Conservation (phyloP, 2,797 vertebrate species). For the Sylvia borin region DNA sequence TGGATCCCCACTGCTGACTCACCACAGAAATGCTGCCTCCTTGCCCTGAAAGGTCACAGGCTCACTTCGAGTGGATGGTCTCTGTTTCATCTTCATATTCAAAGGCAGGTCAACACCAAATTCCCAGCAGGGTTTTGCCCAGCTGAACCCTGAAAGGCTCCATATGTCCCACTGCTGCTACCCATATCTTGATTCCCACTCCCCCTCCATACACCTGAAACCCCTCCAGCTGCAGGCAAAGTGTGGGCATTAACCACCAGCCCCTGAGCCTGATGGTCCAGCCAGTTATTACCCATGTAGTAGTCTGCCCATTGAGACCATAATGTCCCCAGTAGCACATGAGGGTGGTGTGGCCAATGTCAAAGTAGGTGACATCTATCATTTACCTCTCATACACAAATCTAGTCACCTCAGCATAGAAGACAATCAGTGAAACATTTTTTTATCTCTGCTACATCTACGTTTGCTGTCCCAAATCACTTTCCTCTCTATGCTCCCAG, state of each 20-base stretch:
- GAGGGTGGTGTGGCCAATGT: neutral
- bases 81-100: neutral
- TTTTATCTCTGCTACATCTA: neutral
- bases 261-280: neutral
- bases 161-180: neutral
- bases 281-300: neutral
- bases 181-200: neutral
- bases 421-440: neutral
- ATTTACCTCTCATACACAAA: neutral
- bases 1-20: neutral
- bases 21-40: neutral
- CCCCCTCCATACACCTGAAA: neutral
- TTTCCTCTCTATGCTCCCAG: neutral
- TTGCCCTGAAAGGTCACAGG: neutral
- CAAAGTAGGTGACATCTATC: neutral
- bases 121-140: neutral
- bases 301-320: fast-evolving
- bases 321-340: neutral
- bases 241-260: neutral
- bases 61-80: neutral
- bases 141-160: neutral
- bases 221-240: neutral
- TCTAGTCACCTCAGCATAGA: neutral
- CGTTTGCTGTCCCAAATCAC: neutral
- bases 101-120: neutral